Base-by-base conservation (phyloP, 2,797 vertebrate species). In the Choloepus didactylus region DNA sequence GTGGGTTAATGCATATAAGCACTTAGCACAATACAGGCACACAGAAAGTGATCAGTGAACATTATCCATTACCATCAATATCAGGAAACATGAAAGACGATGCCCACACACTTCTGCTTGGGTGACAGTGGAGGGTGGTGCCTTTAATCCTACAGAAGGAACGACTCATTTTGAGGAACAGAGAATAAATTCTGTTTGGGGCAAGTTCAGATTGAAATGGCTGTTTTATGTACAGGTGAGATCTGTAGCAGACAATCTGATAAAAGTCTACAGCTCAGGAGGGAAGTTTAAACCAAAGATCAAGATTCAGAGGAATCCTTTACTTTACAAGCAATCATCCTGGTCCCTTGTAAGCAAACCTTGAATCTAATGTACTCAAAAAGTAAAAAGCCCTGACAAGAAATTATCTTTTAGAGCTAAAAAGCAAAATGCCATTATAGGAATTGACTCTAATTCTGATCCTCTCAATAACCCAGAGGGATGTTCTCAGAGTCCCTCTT, bases 191-290 rank as follows among this genome's bases (percentile, higher is more conserved):
- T 91, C 83, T 91, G 70, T 85, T 69, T 90, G 12, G 56, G 64
- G 76, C 44, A 89, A 95, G 60, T 72, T 69, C 51, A 46, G 23
- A 79, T 90, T 90, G 81, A 96, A 96, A 96, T 76, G 85, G 64
- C 81, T 60, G 6, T 76, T 54, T 19, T 54, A 88, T 88, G 66
- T 29, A 60, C 51, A 60, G 82, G 54, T 75, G 84, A 95, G 87
- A 96, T 92, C 75, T 92, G 59, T 64, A 41, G 89, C 69, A 77
- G 46, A 21, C 51, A 62, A 69, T 86, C 64, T 93, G 80, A 79
- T 83, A 35, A 15, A 93, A 73, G 73, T 86, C 97, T 88, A 62
- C 89, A 95, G 66, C 85, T 96, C 92, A 86, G 67, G 87, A 94
- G 62, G 69, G 73, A 95, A 64, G 73, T 91, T 96, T 62, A 85